Evolutionary conservation across 2,113 vertebrate genomes (phyloP).

Genomic region (Copsychus sechellarum): DNA sequence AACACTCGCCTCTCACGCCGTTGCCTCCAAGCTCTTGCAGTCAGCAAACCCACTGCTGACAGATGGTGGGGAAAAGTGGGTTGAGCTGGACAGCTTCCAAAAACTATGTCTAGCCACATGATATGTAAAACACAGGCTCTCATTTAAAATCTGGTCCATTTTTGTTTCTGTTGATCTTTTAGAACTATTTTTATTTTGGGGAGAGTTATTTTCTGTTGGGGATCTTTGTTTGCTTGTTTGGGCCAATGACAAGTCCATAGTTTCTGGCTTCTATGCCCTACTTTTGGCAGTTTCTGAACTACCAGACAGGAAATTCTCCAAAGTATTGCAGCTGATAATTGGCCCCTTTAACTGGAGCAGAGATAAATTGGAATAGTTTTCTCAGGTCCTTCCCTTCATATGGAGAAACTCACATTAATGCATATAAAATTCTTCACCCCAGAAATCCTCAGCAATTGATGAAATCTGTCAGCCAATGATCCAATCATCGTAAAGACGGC

Average conservation of each 20-base stretch:
- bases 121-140: conserved; percentile 51
- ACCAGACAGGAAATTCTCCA: conserved; percentile 74
- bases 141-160: conserved; percentile 49
- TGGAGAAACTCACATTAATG: neutral
- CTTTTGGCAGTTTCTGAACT: conserved; percentile 74
- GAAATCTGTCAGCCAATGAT: neutral
- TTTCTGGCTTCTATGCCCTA: conserved; percentile 50
- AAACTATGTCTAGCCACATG: conserved; percentile 63
- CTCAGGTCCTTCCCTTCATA: conserved; percentile 57
- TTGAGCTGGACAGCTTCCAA: conserved; percentile 72
- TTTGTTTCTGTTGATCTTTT: conserved; percentile 48
- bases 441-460: neutral
- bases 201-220: conserved; percentile 23
- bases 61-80: conserved; percentile 72
- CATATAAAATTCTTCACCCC: neutral
- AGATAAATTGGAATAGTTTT: conserved; percentile 64
- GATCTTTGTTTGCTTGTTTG: conserved; percentile 60
- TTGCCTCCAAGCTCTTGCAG: conserved; percentile 64
- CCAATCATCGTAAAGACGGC: neutral
- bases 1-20: conserved; percentile 60
- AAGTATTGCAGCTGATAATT: conserved; percentile 72
- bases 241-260: conserved; percentile 61
- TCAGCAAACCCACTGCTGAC: conserved; percentile 71
- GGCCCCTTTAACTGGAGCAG: conserved; percentile 73
- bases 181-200: conserved; percentile 30